Percentiles rank a stretch among this genome's conserved stretches.
Conservation (phyloP, 2,888 invertebrate species). For the Mimachlamys varia region DNA sequence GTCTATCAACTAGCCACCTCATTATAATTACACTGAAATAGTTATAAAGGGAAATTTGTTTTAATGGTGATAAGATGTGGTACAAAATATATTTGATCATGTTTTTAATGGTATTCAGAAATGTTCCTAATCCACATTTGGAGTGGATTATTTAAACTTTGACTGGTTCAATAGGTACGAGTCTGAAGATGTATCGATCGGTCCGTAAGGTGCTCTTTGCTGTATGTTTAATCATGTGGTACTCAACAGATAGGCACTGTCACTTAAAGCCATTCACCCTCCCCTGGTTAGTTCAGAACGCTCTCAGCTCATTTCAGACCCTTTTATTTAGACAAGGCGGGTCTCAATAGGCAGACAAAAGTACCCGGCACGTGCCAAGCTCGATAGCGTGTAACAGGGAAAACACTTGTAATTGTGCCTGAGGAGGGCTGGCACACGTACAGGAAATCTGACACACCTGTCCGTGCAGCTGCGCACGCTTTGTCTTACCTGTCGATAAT, state of each 20-base stretch:
- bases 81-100: neutral
- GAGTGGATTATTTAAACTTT: neutral
- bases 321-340: constrained; percentile 15
- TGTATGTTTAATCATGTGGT: constrained; percentile 3
- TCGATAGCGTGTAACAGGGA: constrained; percentile 16
- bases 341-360: constrained; percentile 21
- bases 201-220: neutral
- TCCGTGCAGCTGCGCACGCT: neutral
- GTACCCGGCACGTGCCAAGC: constrained; percentile 31
- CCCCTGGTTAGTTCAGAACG: neutral
- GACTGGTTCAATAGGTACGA: constrained; percentile 11
- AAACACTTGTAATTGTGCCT: constrained; percentile 10
- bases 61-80: neutral
- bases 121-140: neutral
- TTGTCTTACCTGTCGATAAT: constrained; percentile 29
- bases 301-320: constrained; percentile 26
- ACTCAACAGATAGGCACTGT: neutral
- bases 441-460: constrained; percentile 8
- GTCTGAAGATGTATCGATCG: constrained; percentile 8
- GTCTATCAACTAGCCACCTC: neutral
- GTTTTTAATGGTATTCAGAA: neutral
- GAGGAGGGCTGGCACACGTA: neutral
- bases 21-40: neutral
- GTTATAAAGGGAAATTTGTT: neutral
- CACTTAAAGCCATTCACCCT: constrained; percentile 27